phyloP scores from a whole-genome alignment of 2,113 vertebrate species.

The Oncorhynchus nerka region DNA sequence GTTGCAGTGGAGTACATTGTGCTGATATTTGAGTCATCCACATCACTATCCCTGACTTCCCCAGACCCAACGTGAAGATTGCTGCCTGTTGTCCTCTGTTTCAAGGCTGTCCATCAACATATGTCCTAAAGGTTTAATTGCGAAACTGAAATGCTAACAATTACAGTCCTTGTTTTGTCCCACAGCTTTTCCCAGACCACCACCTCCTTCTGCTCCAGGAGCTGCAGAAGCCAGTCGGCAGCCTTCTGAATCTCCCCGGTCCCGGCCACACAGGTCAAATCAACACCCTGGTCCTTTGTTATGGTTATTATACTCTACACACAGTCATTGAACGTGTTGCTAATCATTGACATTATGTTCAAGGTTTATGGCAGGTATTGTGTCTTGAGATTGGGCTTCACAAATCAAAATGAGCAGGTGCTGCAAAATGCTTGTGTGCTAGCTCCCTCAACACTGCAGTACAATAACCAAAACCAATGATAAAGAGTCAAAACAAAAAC shows the following conservation, averaged over 20 bases:
- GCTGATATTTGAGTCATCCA: neutral
- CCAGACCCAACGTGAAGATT: neutral
- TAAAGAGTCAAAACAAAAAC: no score
- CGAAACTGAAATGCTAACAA: neutral
- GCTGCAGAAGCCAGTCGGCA: neutral
- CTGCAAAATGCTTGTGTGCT: no score
- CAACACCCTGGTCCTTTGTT: neutral
- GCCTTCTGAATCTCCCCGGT: neutral
- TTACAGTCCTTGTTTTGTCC: neutral
- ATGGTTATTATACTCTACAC: neutral
- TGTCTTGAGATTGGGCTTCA: no score
- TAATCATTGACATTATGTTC: no score
- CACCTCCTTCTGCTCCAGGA: neutral
- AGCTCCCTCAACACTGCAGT: no score
- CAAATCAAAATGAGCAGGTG: no score
- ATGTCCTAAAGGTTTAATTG: neutral
- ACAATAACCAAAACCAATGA: no score
- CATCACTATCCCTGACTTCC: neutral
- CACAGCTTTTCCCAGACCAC: neutral
- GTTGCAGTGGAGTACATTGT: neutral
- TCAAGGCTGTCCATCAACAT: neutral
- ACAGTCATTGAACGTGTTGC: no score
- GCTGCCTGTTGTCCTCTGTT: no score
- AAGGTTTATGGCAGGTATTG: no score
- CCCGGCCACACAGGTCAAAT: neutral